Evolutionary conservation across 1,140 invertebrate species (phyloP), one percentile per base, ranked within the genome.

Genomic region (Parapsyche elsis): DNA sequence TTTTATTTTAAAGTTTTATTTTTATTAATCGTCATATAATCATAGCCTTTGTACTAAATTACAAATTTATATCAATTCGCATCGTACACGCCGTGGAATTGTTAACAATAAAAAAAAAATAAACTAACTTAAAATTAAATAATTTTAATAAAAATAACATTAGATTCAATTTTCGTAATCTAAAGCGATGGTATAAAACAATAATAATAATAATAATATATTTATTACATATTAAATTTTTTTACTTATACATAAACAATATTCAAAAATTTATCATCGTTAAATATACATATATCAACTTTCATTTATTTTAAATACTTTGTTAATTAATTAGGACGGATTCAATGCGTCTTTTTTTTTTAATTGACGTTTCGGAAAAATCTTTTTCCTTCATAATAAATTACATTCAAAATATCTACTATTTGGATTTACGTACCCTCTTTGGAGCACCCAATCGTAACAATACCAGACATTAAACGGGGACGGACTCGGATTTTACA

Each of bases 21-120:
- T 73, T 75, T 75, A 75, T 53, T 75, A 49, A 75, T 75, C 45
- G 53, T 75, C 45, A 75, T 16, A 57, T 57, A 75, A 75, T 75
- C 19, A 75, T 75, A 57, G 49, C 24, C 24, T 75, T 75, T 75
- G 73, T 75, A 75, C 73, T 75, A 75, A 57, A 49, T 75, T 75
- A 75, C 73, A 75, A 49, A 75, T 75, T 21, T 67, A 67, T 67
- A 26, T 16, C 57, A 61, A 61, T 61, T 61, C 21, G 21, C 57
- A 61, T 67, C 64, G 23, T 67, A 53, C 16, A 14, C 49, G 49
- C 49, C 16, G 49, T 16, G 10, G 49, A 12, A 16, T 14, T 14
- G 12, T 16, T 12, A 67, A 24, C 21, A 67, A 67, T 26, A 67
- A 67, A 67, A 53, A 14, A 14, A 67, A 67, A 67, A 67, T 67